These are phyloP conservation scores for Sphyrna mokarran DNA, from an alignment of 2,113 vertebrate genomes.

Conservation along the genomic window DNA sequence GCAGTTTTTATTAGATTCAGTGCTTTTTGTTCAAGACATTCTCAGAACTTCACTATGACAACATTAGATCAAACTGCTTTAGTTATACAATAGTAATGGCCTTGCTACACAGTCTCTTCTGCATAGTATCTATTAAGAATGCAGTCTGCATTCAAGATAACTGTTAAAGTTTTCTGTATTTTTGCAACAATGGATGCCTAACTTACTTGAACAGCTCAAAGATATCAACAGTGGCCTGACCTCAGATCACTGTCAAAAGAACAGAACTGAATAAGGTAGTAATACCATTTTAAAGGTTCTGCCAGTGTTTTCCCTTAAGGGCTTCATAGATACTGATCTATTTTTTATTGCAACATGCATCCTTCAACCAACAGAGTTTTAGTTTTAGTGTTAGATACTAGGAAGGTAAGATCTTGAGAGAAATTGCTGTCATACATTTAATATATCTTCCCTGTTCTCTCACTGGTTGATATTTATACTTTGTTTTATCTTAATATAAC, in stretches of 20 bases:
- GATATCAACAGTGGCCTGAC: slow-evolving; percentile 26
- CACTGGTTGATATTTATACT: neutral
- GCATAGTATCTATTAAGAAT: slow-evolving; percentile 29
- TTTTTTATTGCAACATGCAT: slow-evolving; percentile 36
- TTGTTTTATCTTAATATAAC: neutral
- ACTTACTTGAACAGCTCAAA: slow-evolving; percentile 29
- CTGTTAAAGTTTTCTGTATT: slow-evolving; percentile 18
- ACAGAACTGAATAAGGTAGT: slow-evolving; percentile 32
- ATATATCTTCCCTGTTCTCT: slow-evolving; percentile 11
- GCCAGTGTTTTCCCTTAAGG: slow-evolving; percentile 35
- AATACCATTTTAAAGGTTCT: slow-evolving; percentile 37
- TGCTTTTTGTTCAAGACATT: slow-evolving; percentile 33
- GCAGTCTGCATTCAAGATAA: slow-evolving; percentile 20
- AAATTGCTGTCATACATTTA: slow-evolving; percentile 15
- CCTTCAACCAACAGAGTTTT: slow-evolving; percentile 22
- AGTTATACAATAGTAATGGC: slow-evolving; percentile 20
- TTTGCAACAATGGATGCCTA: slow-evolving; percentile 17
- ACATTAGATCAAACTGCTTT: slow-evolving; percentile 31
- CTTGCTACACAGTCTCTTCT: neutral
- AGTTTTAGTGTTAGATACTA: neutral
- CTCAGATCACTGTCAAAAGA: slow-evolving; percentile 29
- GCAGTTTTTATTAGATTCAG: slow-evolving; percentile 27
- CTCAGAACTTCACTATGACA: slow-evolving; percentile 32
- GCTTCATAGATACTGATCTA: slow-evolving; percentile 28
- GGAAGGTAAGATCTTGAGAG: slow-evolving; percentile 21